Base-by-base conservation (phyloP, 2,797 vertebrate species). In the Eulemur mongoz region DNA sequence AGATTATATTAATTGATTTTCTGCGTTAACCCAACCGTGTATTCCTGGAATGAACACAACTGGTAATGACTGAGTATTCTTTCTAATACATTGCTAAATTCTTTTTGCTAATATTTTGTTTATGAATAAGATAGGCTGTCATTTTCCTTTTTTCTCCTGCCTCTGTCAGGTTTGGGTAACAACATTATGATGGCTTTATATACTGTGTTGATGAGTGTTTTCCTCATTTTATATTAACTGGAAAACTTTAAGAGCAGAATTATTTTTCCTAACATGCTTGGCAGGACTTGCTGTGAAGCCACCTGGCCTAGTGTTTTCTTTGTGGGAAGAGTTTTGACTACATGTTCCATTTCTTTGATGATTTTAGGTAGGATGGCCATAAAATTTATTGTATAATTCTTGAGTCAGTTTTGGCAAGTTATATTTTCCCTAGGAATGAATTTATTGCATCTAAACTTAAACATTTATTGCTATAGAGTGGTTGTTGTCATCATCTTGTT, bases 371-470 rank as follows among this genome's bases (percentile, higher is more conserved):
- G 25, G 3, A 3, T 67, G 52, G 40, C 30, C n/a, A 25, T 94
- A 61, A 82, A 67, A 70, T 69, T 48, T 81, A 61, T 86, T 93
- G 32, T 82, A 25, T 83, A 90, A 76, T 95, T 91, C 48, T 88
- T 50, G 22, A 73, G n/a, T 70, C 67, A 73, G n/a, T 82, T 93
- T 84, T 80, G 59, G 2, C 35, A 69, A 72, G 10, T 63, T 79
- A 32, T 50, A 11, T 50, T 96, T 94, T 91, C 75, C 32, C 35
- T 93, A 48, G 38, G 12, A 57, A 52, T 57, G 4, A n/a, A 13
- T 65, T 79, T 92, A 50, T 65, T 76, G 73, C 48, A 81, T 69
- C 38, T 81, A 61, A 72, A 80, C 18, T 17, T 35, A 59, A 54
- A 32, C 25, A 23, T 14, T 72, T 72, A 43, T 50, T 73, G 45